These are phyloP conservation scores for Eriosoma lanigerum DNA, from an alignment of 1,140 invertebrate species.

Conservation along the genomic window DNA sequence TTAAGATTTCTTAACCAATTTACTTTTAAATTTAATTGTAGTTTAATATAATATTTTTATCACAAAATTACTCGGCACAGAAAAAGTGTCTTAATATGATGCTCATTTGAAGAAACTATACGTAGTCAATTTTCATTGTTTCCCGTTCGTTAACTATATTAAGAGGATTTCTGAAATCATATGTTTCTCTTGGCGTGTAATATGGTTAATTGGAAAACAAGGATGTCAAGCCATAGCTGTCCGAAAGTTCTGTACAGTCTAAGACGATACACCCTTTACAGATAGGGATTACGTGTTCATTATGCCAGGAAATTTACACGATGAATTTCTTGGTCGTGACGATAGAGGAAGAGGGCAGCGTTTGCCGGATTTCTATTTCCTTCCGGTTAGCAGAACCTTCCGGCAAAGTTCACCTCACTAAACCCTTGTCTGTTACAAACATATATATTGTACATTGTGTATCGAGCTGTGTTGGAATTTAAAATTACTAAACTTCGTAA, in stretches of 20 bases:
- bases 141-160: slow-evolving; percentile 13
- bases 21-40: too few relatives aligned
- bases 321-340: slow-evolving; percentile 21
- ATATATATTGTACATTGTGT: slow-evolving; percentile 23
- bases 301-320: slow-evolving; percentile 35
- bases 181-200: slow-evolving; percentile 30
- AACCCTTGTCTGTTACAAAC: slow-evolving; percentile 25
- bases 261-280: slow-evolving; percentile 26
- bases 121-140: background rate
- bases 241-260: slow-evolving; percentile 27
- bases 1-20: too few relatives aligned
- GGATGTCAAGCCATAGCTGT: slow-evolving; percentile 9
- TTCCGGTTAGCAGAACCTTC: slow-evolving; percentile 27
- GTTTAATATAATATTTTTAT: background rate
- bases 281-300: slow-evolving; percentile 28
- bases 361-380: slow-evolving; percentile 29
- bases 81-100: background rate
- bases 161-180: slow-evolving; percentile 20
- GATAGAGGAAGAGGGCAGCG: background rate
- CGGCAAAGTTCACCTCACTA: slow-evolving; percentile 26
- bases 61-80: background rate
- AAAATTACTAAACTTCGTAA: slow-evolving; percentile 36
- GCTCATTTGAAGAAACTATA: background rate
- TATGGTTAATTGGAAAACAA: slow-evolving; percentile 35
- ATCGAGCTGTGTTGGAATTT: slow-evolving; percentile 35